Evolutionary conservation across 2,797 vertebrate species (phyloP), one percentile per base, ranked within the genome.

Genomic region (Holocentrus rufus): DNA sequence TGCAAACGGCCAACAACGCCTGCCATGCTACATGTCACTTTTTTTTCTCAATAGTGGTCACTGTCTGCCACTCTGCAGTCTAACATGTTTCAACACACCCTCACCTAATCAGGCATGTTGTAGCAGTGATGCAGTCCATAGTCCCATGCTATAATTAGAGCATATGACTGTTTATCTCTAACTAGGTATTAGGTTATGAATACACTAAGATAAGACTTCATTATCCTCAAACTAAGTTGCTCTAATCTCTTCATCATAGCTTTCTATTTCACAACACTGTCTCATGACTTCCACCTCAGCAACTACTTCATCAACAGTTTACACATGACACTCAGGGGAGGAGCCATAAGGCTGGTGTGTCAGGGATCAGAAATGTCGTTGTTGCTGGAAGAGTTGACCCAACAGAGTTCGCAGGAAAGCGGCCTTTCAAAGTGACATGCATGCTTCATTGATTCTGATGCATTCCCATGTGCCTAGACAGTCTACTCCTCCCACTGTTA

Each of bases 401-500:
- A 58, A 61, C 22, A 17, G 22, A 14, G 58, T 69, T 63, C 36
- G 49, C 65, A 20, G 39, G 60, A 52, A 70, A 82, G 72, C 59
- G 36, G 64, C 60, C 49, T 47, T 3, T 1, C 27, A 23, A 25
- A 27, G 4, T 15, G 23, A 5, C 7, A 5, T 53, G 18, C 63
- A 72, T 54, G 76, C 64, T 20, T 81, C 65, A 71, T 36, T 80
- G 71, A 63, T 54, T 81, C 73, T 25, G 27, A 67, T 60, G 82
- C 59, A 69, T 53, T 59, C 69, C 25, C 36, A 31, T 61, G 62
- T 47, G n/a, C 56, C 61, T 52, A 36, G 80, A 75, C 74, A 67
- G 30, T 1, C 61, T 49, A 44, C 64, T 81, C 71, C 86, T 69
- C 74, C 65, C 34, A 27, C 49, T 88, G 84, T 87, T 89, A 74